A percentile compares a stretch with the other conserved stretches of the same genome.
Evolutionary conservation across 2,797 vertebrate species (phyloP).

Genomic region (Graptemys geographica): DNA sequence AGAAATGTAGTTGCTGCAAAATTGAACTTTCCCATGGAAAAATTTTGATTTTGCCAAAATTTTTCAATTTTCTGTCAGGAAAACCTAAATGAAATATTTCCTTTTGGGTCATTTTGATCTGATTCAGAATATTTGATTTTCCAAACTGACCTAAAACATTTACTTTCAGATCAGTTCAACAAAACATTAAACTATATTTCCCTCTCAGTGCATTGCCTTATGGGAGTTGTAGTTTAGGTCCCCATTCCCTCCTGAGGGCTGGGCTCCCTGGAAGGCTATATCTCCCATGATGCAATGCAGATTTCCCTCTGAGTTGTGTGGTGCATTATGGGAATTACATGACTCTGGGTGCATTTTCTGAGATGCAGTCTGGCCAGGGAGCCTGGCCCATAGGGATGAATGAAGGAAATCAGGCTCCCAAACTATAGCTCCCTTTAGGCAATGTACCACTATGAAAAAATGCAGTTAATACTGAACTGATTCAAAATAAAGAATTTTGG

Average conservation of each 20-base stretch:
- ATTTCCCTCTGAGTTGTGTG: too few relatives aligned
- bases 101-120: conserved; percentile 40
- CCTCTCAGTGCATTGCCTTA: neutral
- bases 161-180: neutral
- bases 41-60: conserved; percentile 53
- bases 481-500: neutral
- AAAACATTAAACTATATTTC: neutral
- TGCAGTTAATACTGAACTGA: neutral
- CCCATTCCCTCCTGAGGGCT: too few relatives aligned
- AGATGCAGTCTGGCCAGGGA: too few relatives aligned
- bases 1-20: conserved; percentile 45
- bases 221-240: neutral
- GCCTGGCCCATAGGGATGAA: too few relatives aligned
- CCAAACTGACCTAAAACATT: neutral
- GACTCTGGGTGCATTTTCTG: too few relatives aligned
- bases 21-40: conserved; percentile 57
- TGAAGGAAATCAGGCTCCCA: too few relatives aligned
- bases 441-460: too few relatives aligned
- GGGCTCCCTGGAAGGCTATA: too few relatives aligned
- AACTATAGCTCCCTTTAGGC: too few relatives aligned
- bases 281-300: too few relatives aligned
- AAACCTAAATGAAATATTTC: conserved; percentile 63
- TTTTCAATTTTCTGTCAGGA: conserved; percentile 56
- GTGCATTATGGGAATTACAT: too few relatives aligned
- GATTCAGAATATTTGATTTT: conserved; percentile 24